A percentile compares a stretch with the other conserved stretches of the same genome.
phyloP scores from a whole-genome alignment of 2,113 vertebrate species.

The Myrmecobius fasciatus region DNA sequence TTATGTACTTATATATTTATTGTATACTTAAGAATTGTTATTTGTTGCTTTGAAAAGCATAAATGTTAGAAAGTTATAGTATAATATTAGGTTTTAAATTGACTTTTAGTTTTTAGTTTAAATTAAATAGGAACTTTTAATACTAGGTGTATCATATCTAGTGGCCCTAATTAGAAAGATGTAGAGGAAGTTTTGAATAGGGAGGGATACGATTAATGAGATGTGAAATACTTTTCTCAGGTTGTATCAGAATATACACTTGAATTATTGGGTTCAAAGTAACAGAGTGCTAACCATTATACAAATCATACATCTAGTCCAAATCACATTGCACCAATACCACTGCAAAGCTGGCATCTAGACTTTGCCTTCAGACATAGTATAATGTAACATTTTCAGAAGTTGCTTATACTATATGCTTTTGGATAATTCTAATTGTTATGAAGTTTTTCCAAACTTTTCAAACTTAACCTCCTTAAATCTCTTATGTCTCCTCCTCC shows the following conservation, averaged over 20 bases:
- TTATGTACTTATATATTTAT: too few species aligned
- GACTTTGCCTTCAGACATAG: background rate
- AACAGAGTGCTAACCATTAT: background rate
- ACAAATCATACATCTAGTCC: background rate
- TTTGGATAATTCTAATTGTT: too few species aligned
- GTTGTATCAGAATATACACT: background rate
- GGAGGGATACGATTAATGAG: background rate
- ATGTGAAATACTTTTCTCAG: background rate
- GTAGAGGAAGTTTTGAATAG: background rate
- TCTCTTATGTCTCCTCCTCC: too few species aligned
- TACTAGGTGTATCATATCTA: background rate
- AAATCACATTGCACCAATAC: background rate
- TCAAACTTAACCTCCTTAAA: too few species aligned
- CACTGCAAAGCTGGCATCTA: background rate
- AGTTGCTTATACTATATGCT: too few species aligned
- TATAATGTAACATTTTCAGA: background rate
- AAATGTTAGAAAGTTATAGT: background rate
- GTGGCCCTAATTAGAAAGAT: background rate
- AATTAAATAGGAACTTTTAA: background rate
- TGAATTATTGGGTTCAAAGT: background rate
- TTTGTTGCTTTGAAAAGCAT: background rate
- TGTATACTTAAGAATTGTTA: too few species aligned
- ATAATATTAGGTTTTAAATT: background rate
- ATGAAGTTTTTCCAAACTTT: too few species aligned
- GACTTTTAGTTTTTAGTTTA: background rate